Percentiles rank a stretch among this genome's conserved stretches.
Evolutionary conservation across 2,113 vertebrate genomes (phyloP).

Genomic region (Corvus hawaiiensis): DNA sequence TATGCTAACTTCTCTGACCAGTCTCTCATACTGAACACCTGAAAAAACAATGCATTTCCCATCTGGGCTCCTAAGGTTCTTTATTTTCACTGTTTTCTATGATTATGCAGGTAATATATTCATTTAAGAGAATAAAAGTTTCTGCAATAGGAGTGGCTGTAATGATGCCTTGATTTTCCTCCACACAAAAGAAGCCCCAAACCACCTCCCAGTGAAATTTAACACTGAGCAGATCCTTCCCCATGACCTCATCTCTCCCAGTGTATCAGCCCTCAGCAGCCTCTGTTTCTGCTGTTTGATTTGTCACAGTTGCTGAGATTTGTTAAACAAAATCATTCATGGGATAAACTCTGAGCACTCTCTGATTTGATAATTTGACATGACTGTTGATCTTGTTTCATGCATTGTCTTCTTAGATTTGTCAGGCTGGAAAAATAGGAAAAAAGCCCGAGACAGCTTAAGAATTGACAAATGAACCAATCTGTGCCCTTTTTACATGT

Average conservation of each 20-base stretch:
- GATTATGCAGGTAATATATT: background rate
- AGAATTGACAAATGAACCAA: constrained; percentile 41
- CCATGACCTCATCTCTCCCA: background rate
- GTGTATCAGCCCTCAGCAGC: background rate
- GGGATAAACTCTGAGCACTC: background rate
- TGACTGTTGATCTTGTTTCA: constrained; percentile 60
- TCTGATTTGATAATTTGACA: constrained; percentile 43
- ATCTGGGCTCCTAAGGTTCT: background rate
- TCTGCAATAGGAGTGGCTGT: background rate
- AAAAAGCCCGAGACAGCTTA: background rate
- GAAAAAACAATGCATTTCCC: background rate
- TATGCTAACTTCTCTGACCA: background rate
- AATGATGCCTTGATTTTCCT: background rate
- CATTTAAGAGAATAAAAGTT: background rate
- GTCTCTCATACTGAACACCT: background rate
- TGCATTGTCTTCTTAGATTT: constrained; percentile 56
- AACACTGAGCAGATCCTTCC: background rate
- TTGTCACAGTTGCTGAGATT: constrained; percentile 32
- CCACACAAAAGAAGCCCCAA: background rate
- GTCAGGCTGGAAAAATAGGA: constrained; percentile 36
- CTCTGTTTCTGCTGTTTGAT: background rate
- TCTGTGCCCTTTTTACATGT: background rate
- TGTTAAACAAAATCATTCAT: constrained; percentile 15
- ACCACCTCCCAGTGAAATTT: background rate
- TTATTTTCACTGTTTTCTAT: background rate